Evolutionary conservation across 2,113 vertebrate species (phyloP).

Genomic region (Scatophagus argus): DNA sequence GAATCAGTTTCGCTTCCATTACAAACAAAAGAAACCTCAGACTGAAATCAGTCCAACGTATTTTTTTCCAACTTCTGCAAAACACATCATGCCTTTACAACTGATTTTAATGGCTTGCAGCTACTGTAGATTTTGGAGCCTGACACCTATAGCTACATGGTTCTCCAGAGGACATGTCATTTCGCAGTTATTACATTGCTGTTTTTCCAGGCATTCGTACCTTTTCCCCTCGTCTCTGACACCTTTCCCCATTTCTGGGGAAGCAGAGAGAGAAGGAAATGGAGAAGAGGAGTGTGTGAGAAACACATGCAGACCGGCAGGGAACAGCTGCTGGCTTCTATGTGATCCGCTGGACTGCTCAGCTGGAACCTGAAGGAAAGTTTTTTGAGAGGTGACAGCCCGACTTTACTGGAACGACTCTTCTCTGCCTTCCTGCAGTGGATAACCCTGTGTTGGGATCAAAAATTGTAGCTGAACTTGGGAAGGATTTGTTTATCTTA

Average conservation of each 20-base stretch:
- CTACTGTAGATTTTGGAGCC: neutral
- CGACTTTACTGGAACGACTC: slow-evolving; percentile 18
- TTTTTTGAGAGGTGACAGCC: slow-evolving; percentile 16
- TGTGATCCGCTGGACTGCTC: slow-evolving; percentile 26
- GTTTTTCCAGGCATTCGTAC: slow-evolving; percentile 44
- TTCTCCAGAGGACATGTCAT: slow-evolving; percentile 36
- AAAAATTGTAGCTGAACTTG: neutral
- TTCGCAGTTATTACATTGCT: slow-evolving; percentile 25
- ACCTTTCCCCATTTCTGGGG: slow-evolving; percentile 37
- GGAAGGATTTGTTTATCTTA: neutral
- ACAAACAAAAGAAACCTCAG: neutral
- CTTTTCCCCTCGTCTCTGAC: slow-evolving; percentile 9
- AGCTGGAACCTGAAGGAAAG: slow-evolving; percentile 22
- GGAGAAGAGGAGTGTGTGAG: neutral
- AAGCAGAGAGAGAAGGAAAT: slow-evolving; percentile 11
- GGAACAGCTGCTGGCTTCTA: slow-evolving; percentile 53
- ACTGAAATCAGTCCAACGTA: neutral
- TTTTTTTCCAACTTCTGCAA: slow-evolving; percentile 4
- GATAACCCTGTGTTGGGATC: neutral
- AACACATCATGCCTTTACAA: neutral
- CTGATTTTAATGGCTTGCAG: neutral
- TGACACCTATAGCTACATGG: slow-evolving; percentile 15
- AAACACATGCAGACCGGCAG: slow-evolving; percentile 52
- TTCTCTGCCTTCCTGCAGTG: slow-evolving; percentile 3
- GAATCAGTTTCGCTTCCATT: neutral